Evolutionary conservation across 2,888 invertebrate genomes (phyloP).

Genomic region (Colostygia pectinataria): DNA sequence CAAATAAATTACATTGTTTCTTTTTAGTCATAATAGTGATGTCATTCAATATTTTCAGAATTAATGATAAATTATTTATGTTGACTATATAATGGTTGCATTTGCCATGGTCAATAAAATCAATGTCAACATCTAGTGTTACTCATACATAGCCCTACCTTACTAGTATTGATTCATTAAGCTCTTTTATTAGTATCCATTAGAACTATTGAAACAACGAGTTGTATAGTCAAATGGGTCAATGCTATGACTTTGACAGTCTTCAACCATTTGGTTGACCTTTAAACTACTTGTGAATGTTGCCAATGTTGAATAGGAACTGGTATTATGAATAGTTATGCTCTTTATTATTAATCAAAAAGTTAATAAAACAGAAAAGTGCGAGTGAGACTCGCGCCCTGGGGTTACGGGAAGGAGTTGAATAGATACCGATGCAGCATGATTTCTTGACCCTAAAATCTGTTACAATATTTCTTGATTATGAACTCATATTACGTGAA

Average conservation of each 20-base stretch:
- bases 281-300: conserved; percentile 26
- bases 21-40: not conserved
- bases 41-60: not conserved
- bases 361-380: too few relatives aligned
- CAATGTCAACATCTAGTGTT: not conserved
- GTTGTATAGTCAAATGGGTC: conserved; percentile 40
- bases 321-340: too few relatives aligned
- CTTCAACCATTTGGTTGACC: conserved; percentile 32
- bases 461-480: too few relatives aligned
- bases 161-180: conserved; percentile 2
- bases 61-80: not conserved
- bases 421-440: too few relatives aligned
- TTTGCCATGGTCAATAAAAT: conserved; percentile 3
- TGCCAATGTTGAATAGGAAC: too few relatives aligned
- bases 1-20: too few relatives aligned
- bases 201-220: conserved; percentile 37
- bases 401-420: too few relatives aligned
- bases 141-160: too few relatives aligned
- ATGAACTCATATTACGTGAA: too few relatives aligned
- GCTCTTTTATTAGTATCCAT: conserved; percentile 31
- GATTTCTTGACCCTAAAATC: too few relatives aligned
- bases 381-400: too few relatives aligned
- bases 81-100: not conserved
- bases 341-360: too few relatives aligned
- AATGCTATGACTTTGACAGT: conserved; percentile 39